phyloP scores from a whole-genome alignment of 1,140 invertebrate genomes.

The Heterodera carotae region DNA sequence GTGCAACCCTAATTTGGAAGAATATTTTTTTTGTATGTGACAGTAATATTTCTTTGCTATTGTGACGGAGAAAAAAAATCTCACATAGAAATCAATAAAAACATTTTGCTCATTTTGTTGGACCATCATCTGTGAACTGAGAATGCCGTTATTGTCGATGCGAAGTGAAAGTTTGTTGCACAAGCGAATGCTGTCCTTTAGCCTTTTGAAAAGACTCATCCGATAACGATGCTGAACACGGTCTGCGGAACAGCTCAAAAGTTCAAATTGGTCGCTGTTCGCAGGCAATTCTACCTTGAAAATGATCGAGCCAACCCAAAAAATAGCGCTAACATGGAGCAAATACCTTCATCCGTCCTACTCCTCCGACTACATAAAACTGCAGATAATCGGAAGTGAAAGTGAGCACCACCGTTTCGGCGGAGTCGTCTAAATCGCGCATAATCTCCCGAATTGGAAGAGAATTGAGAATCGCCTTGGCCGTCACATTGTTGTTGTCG shows the following conservation, averaged over 20 bases:
- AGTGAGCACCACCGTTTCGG: constrained; percentile 23
- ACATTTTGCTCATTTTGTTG: constrained; percentile 24
- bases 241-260: constrained; percentile 4
- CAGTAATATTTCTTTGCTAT: no score
- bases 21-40: no score
- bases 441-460: constrained; percentile 19
- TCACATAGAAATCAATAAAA: constrained; percentile 24
- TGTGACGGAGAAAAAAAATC: not conserved
- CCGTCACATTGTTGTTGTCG: constrained; percentile 10
- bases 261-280: constrained; percentile 5
- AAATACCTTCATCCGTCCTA: constrained; percentile 20
- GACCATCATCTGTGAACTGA: constrained; percentile 14
- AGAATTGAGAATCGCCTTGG: constrained; percentile 17
- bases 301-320: not conserved
- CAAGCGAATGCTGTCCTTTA: constrained; percentile 15
- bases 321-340: not conserved
- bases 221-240: constrained; percentile 18
- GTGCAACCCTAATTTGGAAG: no score
- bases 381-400: constrained; percentile 25
- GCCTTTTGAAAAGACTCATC: constrained; percentile 17
- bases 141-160: constrained; percentile 16
- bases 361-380: constrained; percentile 19
- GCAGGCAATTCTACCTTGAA: constrained; percentile 19
- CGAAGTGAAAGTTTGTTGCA: constrained; percentile 25
- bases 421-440: constrained; percentile 19